phyloP scores from a whole-genome alignment of 2,113 vertebrate species.

The Lagopus leucura region DNA sequence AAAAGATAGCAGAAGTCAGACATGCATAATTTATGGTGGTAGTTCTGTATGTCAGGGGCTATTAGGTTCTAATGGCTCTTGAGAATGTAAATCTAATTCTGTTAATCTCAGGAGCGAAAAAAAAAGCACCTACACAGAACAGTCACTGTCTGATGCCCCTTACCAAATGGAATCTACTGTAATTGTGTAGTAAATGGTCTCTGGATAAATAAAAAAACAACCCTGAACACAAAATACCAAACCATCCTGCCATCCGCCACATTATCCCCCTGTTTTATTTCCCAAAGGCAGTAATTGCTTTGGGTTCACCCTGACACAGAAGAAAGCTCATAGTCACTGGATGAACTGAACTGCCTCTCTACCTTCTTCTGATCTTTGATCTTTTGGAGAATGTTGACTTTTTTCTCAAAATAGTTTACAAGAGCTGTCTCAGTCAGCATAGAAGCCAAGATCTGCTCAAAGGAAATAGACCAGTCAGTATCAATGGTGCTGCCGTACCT shows the following conservation, averaged over 20 bases:
- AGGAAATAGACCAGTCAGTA: constrained; percentile 93
- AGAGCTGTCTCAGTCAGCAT: constrained; percentile 92
- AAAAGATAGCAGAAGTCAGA: constrained; percentile 62
- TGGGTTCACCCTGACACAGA: constrained; percentile 79
- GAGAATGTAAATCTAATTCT: constrained; percentile 44
- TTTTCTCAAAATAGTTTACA: constrained; percentile 95
- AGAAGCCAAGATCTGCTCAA: constrained; percentile 96
- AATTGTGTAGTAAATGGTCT: constrained; percentile 52
- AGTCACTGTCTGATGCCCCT: constrained; percentile 59
- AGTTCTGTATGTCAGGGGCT: constrained; percentile 37
- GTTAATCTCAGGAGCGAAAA: constrained; percentile 34
- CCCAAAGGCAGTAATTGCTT: background rate
- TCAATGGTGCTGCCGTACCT: constrained; percentile 83
- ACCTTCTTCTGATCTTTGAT: constrained; percentile 88
- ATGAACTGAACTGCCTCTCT: constrained; percentile 90
- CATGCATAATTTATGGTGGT: constrained; percentile 62
- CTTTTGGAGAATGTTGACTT: constrained; percentile 83
- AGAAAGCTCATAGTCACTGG: constrained; percentile 88
- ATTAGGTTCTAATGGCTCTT: constrained; percentile 48
- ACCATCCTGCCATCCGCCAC: constrained; percentile 53
- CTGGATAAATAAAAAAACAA: constrained; percentile 7
- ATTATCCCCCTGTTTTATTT: constrained; percentile 8
- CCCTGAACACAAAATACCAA: constrained; percentile 26
- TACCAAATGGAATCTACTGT: constrained; percentile 40
- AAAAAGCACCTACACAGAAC: constrained; percentile 46